A percentile compares a stretch with the other conserved stretches of the same genome.
Evolutionary conservation across 2,888 invertebrate species (phyloP).

Genomic region (Cantharis rustica): DNA sequence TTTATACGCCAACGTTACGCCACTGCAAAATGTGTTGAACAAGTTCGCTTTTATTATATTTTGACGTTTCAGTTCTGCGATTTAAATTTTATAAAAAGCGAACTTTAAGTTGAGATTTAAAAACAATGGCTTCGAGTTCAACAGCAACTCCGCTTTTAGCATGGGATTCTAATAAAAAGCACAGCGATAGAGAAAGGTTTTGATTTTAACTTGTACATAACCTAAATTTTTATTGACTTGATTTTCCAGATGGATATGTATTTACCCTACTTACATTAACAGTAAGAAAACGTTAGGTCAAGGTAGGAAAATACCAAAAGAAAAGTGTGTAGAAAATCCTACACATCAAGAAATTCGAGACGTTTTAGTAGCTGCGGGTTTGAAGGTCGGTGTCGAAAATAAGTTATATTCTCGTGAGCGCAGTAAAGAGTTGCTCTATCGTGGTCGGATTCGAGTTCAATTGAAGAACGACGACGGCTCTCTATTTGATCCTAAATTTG

Average conservation of each 20-base stretch:
- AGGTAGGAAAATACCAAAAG: conserved; percentile 84
- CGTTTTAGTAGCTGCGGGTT: conserved; percentile 81
- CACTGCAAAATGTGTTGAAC: neutral
- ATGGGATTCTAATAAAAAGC: conserved; percentile 77
- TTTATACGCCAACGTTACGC: neutral
- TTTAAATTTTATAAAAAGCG: neutral
- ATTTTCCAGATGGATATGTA: conserved; percentile 84
- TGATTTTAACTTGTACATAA: conserved; percentile 23
- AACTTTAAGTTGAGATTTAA: neutral
- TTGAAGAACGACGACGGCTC: conserved; percentile 88
- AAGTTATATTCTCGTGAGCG: conserved; percentile 90
- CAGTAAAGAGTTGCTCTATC: conserved; percentile 83
- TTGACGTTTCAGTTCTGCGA: neutral
- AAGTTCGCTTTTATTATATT: neutral
- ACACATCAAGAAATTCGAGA: conserved; percentile 94
- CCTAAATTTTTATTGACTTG: conserved; percentile 23
- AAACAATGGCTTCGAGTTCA: conserved; percentile 37
- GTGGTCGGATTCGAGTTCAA: conserved; percentile 92
- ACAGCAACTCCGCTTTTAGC: conserved; percentile 58
- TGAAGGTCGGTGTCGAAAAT: conserved; percentile 88
- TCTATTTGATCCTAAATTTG: conserved; percentile 71
- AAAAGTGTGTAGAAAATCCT: conserved; percentile 92
- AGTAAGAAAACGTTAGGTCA: conserved; percentile 89
- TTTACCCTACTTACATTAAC: conserved; percentile 96
- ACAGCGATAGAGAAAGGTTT: conserved; percentile 81